phyloP scores from a whole-genome alignment of 2,113 vertebrate species.

The Gallinago jamesoni region DNA sequence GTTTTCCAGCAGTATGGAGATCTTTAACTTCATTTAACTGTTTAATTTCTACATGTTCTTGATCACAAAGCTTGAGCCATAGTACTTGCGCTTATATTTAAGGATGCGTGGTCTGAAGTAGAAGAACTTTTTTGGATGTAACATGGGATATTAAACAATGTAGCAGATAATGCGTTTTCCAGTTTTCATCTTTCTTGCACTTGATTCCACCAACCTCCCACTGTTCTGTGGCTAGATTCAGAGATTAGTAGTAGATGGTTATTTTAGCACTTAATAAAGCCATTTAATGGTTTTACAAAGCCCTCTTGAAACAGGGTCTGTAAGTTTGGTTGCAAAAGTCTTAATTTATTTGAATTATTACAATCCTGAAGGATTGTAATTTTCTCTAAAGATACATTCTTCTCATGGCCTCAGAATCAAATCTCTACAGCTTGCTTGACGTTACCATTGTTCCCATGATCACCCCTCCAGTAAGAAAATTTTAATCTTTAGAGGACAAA shows the following conservation, averaged over 20 bases:
- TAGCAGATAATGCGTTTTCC: not conserved
- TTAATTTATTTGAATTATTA: not conserved
- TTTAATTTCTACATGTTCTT: not conserved
- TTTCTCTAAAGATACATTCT: not conserved
- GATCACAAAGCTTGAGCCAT: not conserved
- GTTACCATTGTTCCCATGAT: not conserved
- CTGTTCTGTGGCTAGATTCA: not conserved
- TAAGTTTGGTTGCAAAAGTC: not conserved
- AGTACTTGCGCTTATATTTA: not conserved
- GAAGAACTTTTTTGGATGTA: not conserved
- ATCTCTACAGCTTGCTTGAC: not conserved
- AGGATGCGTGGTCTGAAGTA: not conserved
- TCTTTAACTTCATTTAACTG: not conserved
- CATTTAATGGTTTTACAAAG: not conserved
- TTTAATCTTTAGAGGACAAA: not conserved
- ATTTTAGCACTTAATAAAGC: not conserved
- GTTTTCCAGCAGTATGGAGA: not conserved
- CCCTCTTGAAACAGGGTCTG: not conserved
- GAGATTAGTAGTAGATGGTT: not conserved
- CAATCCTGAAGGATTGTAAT: not conserved
- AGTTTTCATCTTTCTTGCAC: not conserved
- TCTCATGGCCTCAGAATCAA: not conserved
- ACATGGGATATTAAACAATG: not conserved
- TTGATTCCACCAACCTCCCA: not conserved
- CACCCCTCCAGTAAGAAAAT: not conserved